These are phyloP conservation scores for Helleia helle DNA, from an alignment of 2,888 invertebrate species.

Conservation along the genomic window DNA sequence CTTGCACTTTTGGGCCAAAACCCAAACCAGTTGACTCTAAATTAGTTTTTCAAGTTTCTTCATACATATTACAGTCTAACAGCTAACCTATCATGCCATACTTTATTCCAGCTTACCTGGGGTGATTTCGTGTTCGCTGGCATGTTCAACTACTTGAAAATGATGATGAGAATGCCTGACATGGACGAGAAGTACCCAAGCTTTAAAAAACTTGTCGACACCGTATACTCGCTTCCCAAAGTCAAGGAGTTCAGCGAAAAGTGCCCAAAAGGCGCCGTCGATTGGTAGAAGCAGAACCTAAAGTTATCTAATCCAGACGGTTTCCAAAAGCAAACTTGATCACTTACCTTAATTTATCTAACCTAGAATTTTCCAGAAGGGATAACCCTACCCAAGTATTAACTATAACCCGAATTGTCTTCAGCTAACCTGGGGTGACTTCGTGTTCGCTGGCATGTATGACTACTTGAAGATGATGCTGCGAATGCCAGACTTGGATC, in stretches of 20 bases:
- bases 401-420: no score
- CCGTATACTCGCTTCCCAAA: conserved; percentile 38
- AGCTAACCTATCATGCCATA: no score
- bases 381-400: no score
- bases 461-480: conserved; percentile 53
- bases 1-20: no score
- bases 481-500: conserved; percentile 33
- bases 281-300: neutral
- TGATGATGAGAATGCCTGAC: conserved; percentile 27
- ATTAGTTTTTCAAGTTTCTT: no score
- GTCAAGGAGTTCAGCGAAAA: conserved; percentile 17
- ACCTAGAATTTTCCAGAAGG: no score
- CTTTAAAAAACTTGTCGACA: conserved; percentile 44
- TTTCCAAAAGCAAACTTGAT: no score
- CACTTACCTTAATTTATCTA: no score
- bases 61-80: no score
- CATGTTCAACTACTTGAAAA: conserved; percentile 59
- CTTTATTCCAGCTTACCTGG: conserved; percentile 71
- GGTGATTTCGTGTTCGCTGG: conserved; percentile 72
- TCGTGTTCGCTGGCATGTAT: conserved; percentile 62
- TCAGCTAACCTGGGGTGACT: conserved; percentile 74
- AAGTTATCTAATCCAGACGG: no score
- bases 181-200: conserved; percentile 45
- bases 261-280: no score
- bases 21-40: no score